Evolutionary conservation across 2,888 invertebrate genomes (phyloP), one percentile per base, ranked within the genome.

Genomic region (Acleris sparsana): DNA sequence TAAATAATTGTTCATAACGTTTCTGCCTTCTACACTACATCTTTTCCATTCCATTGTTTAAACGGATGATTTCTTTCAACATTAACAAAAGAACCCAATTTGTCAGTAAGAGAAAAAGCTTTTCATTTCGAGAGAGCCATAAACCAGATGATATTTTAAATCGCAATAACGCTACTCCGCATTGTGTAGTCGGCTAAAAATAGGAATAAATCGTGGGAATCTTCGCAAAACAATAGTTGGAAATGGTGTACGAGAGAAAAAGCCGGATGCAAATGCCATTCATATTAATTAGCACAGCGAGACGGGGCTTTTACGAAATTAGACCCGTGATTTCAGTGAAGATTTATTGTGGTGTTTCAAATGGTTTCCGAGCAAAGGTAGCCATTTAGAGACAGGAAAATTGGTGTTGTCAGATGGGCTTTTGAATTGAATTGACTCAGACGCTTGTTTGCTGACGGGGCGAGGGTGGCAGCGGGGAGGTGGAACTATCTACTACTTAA

Each of bases 231-330:
- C 92, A 92, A 92, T 92, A 92, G 92, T 92, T 91, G 88, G 88
- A 88, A 92, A 90, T 86, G 87, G 87, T 87, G 85, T 86, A 86
- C 86, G 88, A 85, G 91, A 92, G 92, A 92, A 92, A 92, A 92
- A 92, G 89, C 92, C 89, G 91, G 91, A 92, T 92, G 92, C 90
- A 92, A 92, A 92, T 90, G 89, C 92, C 88, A 92, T 92, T 92
- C 92, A 92, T 92, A 92, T 92, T 92, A 92, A 92, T 92, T 92
- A 92, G 91, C 88, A 92, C 89, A 91, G 92, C 92, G 91, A 92
- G 89, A 92, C 88, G 88, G 88, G 88, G 92, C 92, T 92, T 92
- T 92, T 91, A 92, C 92, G 89, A 92, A 92, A 92, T 92, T 92
- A 92, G 91, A 89, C 87, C 89, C 89, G 90, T 91, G 92, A 92